Evolutionary conservation across 2,888 invertebrate genomes (phyloP).

Genomic region (Eutolmus rufibarbis): DNA sequence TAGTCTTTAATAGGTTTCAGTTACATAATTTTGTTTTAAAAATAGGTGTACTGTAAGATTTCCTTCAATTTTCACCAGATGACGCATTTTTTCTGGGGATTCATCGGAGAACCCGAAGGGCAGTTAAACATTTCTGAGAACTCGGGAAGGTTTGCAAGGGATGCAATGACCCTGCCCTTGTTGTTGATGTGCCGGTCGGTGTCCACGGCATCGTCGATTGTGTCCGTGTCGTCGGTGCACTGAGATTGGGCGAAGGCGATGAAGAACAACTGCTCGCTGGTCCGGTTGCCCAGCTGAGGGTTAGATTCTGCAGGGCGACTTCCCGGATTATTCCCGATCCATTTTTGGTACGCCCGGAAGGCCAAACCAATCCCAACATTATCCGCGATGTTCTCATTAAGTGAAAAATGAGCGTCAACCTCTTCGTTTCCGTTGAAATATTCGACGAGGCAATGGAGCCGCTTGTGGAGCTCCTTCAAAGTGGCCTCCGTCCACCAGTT

Average conservation of each 20-base stretch:
- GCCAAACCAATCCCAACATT: background rate
- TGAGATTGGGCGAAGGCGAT: background rate
- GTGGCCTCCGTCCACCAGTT: conserved; percentile 57
- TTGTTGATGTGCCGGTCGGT: background rate
- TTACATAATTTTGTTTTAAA: too few species aligned
- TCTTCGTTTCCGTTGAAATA: conserved; percentile 51
- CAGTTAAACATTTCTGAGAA: background rate
- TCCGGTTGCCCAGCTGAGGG: background rate
- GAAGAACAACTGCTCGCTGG: conserved; percentile 13
- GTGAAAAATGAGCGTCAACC: background rate
- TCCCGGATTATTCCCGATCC: background rate
- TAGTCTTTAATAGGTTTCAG: too few species aligned
- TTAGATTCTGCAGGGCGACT: background rate
- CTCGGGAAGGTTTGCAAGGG: background rate
- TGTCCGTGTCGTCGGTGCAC: background rate
- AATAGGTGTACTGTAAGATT: too few species aligned
- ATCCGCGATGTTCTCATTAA: conserved; percentile 15
- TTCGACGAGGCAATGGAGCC: conserved; percentile 53
- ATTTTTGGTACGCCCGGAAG: background rate
- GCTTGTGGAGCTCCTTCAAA: conserved; percentile 51
- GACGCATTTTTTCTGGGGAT: background rate
- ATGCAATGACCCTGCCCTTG: background rate
- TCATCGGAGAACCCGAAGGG: background rate
- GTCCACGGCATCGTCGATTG: background rate
- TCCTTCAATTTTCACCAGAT: background rate